Conservation (phyloP, 2,888 invertebrate species). For the Digitonthophagus gazella region DNA sequence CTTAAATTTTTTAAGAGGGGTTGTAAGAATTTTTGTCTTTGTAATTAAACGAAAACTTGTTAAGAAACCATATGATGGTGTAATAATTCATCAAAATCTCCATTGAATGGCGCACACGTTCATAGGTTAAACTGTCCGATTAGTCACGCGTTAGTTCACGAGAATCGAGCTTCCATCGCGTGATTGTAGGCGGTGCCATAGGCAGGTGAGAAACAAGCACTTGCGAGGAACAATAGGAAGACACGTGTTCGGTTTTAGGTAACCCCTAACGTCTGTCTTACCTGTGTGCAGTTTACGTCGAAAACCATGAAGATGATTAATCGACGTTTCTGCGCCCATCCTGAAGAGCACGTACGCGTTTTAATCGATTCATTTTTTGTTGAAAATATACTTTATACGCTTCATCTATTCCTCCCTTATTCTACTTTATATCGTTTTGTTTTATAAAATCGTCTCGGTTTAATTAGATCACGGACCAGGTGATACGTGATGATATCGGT, state of each 20-base stretch:
- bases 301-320: constrained; percentile 10
- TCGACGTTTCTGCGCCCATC: neutral
- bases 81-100: neutral
- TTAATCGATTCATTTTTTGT: neutral
- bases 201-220: constrained; percentile 36
- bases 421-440: neutral
- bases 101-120: neutral
- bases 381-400: neutral
- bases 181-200: constrained; percentile 10
- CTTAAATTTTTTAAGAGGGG: too few species aligned
- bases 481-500: constrained; percentile 23
- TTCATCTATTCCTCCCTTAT: neutral
- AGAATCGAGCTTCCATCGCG: constrained; percentile 5
- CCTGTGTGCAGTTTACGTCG: neutral
- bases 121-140: neutral
- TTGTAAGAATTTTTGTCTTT: too few species aligned
- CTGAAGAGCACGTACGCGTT: neutral
- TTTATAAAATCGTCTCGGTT: neutral
- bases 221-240: constrained; percentile 33
- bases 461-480: constrained; percentile 10
- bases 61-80: too few species aligned
- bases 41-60: too few species aligned
- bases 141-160: neutral
- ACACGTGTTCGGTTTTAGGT: constrained; percentile 35
- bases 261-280: constrained; percentile 17